Percentiles rank a stretch among this genome's conserved stretches.
phyloP scores from a whole-genome alignment of 2,888 invertebrate genomes.

The Formica aserva region DNA sequence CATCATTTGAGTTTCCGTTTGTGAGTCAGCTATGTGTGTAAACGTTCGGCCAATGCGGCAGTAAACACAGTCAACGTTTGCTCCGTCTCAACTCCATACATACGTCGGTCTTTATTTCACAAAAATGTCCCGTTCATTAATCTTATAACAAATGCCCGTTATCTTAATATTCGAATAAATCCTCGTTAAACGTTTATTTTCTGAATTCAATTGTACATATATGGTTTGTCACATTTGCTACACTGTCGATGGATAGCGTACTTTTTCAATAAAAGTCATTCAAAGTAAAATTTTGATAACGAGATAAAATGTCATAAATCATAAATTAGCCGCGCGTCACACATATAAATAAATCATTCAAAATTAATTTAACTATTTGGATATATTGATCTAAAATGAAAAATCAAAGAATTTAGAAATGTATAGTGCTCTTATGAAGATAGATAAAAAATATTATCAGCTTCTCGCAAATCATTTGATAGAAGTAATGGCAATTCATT shows the following conservation, averaged over 20 bases:
- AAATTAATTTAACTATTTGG: not conserved
- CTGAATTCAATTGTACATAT: not conserved
- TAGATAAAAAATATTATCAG: not conserved
- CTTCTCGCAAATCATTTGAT: not conserved
- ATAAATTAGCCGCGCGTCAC: not conserved
- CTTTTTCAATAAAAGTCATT: not conserved
- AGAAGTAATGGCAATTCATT: not conserved
- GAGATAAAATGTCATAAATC: not conserved
- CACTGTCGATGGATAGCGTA: not conserved
- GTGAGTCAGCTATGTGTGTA: conserved; percentile 69
- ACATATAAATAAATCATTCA: not conserved
- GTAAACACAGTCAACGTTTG: conserved; percentile 72
- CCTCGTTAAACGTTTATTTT: conserved; percentile 17
- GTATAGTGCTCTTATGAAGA: not conserved
- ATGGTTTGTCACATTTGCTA: not conserved
- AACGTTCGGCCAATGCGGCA: conserved; percentile 74
- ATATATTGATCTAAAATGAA: not conserved
- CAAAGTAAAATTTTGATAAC: not conserved
- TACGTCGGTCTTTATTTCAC: not conserved
- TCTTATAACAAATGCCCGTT: not conserved
- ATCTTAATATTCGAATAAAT: not conserved
- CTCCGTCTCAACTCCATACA: conserved; percentile 25
- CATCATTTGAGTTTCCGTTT: conserved; percentile 82
- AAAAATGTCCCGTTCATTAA: conserved; percentile 22
- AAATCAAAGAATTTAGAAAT: not conserved